Evolutionary conservation across 2,797 vertebrate species (phyloP), one percentile per base, ranked within the genome.

Genomic region (Melanogrammus aeglefinus): DNA sequence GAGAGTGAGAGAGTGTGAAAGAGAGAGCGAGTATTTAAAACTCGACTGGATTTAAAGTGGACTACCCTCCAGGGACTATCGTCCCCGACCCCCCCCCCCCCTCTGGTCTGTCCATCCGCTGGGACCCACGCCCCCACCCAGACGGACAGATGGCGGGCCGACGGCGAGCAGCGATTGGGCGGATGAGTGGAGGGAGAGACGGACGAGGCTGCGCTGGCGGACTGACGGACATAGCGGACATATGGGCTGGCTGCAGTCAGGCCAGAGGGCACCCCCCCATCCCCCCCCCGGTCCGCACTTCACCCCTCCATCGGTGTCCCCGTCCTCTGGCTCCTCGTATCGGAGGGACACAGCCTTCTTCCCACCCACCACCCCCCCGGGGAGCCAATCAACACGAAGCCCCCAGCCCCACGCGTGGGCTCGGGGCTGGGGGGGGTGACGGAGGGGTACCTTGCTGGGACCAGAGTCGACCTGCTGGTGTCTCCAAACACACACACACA

Each of bases 131-230:
- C 51, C 51, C 51, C 79, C 77, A 78, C 47, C 80, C 78, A n/a
- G 81, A 82, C 80, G 12, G 81, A 88, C 79, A 84, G 82, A 90
- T 82, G 85, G 85, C 85, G 79, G 83, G 79, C 82, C 79, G 66
- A 74, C 79, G 81, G 82, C 69, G 63, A 81, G 78, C 76, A 84
- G 51, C 76, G 82, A 79, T 83, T 75, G 66, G 80, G 84, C 80
- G 14, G 82, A 85, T 79, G 85, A 83, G 87, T 86, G 80, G 88
- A 90, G 86, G 82, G 85, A 85, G 76, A 82, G 70, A 83, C 74
- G 76, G 83, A 77, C 10, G 84, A 91, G 85, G 88, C 92, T 74
- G 69, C 74, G 81, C 86, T 76, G 73, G 82, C 0, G 66, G 83
- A 75, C 66, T 47, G 80, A 77, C 75, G 39, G 63, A 81, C 63